Evolutionary conservation across 1,140 invertebrate species (phyloP).

Genomic region (Aphaenogaster floridana): DNA sequence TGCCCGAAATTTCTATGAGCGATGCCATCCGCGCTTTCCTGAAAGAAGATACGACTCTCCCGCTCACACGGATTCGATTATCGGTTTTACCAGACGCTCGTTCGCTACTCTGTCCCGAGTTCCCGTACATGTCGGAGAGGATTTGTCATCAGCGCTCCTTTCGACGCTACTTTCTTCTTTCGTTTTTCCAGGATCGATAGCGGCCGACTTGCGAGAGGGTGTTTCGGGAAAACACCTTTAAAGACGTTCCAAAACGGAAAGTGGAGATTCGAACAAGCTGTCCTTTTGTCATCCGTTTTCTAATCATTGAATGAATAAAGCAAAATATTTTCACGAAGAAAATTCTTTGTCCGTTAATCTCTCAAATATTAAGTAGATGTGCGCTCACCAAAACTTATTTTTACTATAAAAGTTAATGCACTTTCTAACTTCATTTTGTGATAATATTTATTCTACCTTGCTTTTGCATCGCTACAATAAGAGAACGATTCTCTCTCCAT

Average conservation of each 20-base stretch:
- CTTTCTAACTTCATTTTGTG: not conserved
- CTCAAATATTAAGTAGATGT: not conserved
- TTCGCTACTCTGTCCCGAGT: not conserved
- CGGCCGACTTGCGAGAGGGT: not conserved
- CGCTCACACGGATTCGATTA: conserved; percentile 3
- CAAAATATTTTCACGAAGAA: not conserved
- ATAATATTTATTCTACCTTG: not conserved
- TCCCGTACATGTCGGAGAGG: not conserved
- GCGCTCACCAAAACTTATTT: not conserved
- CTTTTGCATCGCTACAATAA: not conserved
- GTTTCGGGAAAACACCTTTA: not conserved
- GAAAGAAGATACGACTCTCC: not conserved
- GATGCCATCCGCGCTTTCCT: not conserved
- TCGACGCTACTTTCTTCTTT: not conserved
- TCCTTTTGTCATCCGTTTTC: not conserved
- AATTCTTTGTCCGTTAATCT: not conserved
- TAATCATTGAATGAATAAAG: not conserved
- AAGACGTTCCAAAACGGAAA: not conserved
- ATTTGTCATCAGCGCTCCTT: not conserved
- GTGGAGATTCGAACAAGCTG: not conserved
- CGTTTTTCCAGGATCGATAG: not conserved
- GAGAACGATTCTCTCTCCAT: not conserved
- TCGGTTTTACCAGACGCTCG: not conserved
- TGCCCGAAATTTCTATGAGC: conserved; percentile 54
- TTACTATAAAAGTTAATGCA: not conserved